Evolutionary conservation across 2,113 vertebrate species (phyloP), one percentile per base, ranked within the genome.

Genomic region (Xenus cinereus): DNA sequence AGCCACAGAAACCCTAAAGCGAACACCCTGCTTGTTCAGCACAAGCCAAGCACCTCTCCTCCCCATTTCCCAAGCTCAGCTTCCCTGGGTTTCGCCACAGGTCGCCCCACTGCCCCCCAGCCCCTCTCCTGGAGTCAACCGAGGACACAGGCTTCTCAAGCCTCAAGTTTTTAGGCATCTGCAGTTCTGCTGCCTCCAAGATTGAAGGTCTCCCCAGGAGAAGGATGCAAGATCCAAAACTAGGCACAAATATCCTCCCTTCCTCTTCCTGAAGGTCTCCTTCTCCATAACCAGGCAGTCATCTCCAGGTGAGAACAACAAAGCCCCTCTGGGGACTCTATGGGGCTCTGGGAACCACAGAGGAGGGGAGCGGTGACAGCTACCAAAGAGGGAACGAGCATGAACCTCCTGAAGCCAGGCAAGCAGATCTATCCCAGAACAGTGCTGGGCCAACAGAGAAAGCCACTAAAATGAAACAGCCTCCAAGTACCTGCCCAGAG

Each of bases 141-240:
- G 5, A 83, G 51, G 28, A 43, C 0, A 0, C 0, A 17, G 7
- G 51, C 35, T 41, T 32, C 59, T 24, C 20, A 54, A 1, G 3
- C 33, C 28, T 7, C 9, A 19, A 2, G 14, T 12, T 54, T 74
- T 41, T 26, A 37, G 33, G 5, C 9, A 21, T 3, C 57, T 53
- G 60, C 68, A 89, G 50, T 39, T 72, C 46, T 41, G 41, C 45
- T 73, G 46, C 28, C 56, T 50, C 35, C 59, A 69, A 51, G 15
- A 7, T 23, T 6, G 0, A 71, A 85, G 16, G 28, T 45, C 41
- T 57, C n/a, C 30, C 7, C 11, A 28, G 60, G 5, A 82, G 72
- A 23, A 73, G 24, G 45, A 23, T 1, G 1, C 2, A 17, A 64
- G 17, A 87, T 23, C 51, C 27, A 72, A 88, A 71, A 5, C 32